Evolutionary conservation across 2,113 vertebrate genomes (phyloP), one percentile per base, ranked within the genome.

Genomic region (Sander lucioperca): DNA sequence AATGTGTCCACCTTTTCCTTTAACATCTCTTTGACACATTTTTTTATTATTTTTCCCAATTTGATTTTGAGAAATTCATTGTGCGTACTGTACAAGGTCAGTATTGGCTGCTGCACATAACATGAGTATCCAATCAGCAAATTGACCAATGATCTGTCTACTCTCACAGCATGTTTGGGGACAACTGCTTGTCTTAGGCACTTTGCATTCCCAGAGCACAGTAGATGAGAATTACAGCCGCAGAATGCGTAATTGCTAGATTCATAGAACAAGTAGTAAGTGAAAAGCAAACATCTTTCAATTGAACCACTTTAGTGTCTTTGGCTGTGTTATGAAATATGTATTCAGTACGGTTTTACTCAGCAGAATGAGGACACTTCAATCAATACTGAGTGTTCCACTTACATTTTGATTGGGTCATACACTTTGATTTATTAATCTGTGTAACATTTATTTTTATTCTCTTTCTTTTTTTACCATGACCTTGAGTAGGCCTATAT

Each of bases 401-500:
- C 80, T 85, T 83, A 67, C 73, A 80, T 75, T 88, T 83, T 83
- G 77, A 89, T 82, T 71, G 64, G 70, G 43, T 21, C 58, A 79
- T 70, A 61, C 33, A 53, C 72, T 85, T 59, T 84, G 79, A 90
- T 89, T 89, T 89, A 71, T 86, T 88, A 81, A 83, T 88, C 13
- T 56, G 56, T 66, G 39, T 84, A 64, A 81, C 68, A 85, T 70
- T 16, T 50, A 56, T 69, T 50, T 62, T 45, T 50, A 21, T 79
- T 66, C 27, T 39, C 39, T 66, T 58, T 61, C 10, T 70, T 30
- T 8, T 64, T 64, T 50, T 33, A 36, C 36, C 0, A 1, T 89
- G 86, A 92, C 91, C 89, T 92, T 93, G 87, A 81, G 33, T 84
- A 11, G 39, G 39, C 39, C 39, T 43, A 62, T 86, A 87, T 85